These are phyloP conservation scores for Rhincodon typus DNA, from an alignment of 2,797 vertebrate genomes.

Conservation along the genomic window DNA sequence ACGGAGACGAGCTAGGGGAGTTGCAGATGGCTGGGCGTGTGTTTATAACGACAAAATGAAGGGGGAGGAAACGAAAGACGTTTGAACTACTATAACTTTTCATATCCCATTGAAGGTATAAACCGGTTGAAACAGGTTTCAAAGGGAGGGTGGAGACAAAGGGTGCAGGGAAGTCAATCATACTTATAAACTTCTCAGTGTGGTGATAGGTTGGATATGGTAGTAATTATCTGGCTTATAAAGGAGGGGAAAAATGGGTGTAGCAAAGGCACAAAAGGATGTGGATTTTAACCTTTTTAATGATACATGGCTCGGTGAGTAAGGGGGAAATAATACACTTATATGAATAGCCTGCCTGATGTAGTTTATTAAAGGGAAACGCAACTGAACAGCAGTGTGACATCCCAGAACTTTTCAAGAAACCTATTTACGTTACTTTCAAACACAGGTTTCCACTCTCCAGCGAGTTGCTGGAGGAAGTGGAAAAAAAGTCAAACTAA, in stretches of 20 bases:
- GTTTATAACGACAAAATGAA: constrained; percentile 28
- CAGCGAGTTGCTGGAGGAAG: constrained; percentile 42
- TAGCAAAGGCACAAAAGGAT: neutral
- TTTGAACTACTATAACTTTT: constrained; percentile 18
- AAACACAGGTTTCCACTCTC: constrained; percentile 42
- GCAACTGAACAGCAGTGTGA: constrained; percentile 44
- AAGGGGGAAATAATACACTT: constrained; percentile 41
- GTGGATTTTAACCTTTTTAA: constrained; percentile 39
- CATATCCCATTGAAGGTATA: neutral
- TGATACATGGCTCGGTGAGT: constrained; percentile 51
- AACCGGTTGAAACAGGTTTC: constrained; percentile 6
- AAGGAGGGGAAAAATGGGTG: constrained; percentile 40
- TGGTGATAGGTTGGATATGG: constrained; percentile 47
- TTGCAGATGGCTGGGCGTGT: constrained; percentile 13
- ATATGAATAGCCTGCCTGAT: constrained; percentile 43
- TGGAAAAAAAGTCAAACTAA: constrained; percentile 46
- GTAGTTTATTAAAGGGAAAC: constrained; percentile 43
- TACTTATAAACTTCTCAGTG: constrained; percentile 41
- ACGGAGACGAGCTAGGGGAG: constrained; percentile 9
- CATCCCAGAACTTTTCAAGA: constrained; percentile 41
- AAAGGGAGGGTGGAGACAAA: constrained; percentile 16
- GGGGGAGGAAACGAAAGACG: neutral
- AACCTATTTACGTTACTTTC: constrained; percentile 38
- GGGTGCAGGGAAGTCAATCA: neutral
- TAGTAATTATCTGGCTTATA: constrained; percentile 44